A percentile compares a stretch with the other conserved stretches of the same genome.
Evolutionary conservation across 1,140 invertebrate genomes (phyloP).

Genomic region (Danaus melanippus): DNA sequence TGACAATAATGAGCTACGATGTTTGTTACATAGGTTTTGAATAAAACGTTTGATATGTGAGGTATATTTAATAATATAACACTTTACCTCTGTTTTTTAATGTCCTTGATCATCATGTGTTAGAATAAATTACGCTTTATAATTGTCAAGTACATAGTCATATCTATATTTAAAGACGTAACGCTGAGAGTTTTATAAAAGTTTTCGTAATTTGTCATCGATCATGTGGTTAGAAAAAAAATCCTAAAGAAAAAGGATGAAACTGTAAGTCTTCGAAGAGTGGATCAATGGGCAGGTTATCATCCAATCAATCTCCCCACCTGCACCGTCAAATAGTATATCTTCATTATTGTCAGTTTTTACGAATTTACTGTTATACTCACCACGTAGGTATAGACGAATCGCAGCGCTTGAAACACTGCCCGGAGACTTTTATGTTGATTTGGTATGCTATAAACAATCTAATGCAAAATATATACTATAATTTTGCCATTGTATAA

Average conservation of each 20-base stretch:
- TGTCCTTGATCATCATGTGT: no score
- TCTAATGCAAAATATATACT: conserved; percentile 24
- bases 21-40: no score
- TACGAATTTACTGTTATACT: conserved; percentile 50
- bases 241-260: background rate
- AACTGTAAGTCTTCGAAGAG: conserved; percentile 22
- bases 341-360: conserved; percentile 56
- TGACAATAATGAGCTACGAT: no score
- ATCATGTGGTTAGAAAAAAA: no score
- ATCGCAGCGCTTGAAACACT: conserved; percentile 22
- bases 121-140: no score
- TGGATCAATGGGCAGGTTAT: conserved; percentile 34
- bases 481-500: conserved; percentile 16
- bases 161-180: no score
- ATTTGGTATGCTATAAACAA: conserved; percentile 33
- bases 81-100: no score
- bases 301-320: conserved; percentile 50
- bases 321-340: conserved; percentile 46
- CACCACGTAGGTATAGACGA: conserved; percentile 26
- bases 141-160: no score
- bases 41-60: no score
- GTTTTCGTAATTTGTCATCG: no score
- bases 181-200: no score
- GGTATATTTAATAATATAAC: no score
- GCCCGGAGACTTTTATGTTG: conserved; percentile 26